These are phyloP conservation scores for Ancistrus triradiatus DNA, from an alignment of 2,113 vertebrate genomes.

Conservation along the genomic window DNA sequence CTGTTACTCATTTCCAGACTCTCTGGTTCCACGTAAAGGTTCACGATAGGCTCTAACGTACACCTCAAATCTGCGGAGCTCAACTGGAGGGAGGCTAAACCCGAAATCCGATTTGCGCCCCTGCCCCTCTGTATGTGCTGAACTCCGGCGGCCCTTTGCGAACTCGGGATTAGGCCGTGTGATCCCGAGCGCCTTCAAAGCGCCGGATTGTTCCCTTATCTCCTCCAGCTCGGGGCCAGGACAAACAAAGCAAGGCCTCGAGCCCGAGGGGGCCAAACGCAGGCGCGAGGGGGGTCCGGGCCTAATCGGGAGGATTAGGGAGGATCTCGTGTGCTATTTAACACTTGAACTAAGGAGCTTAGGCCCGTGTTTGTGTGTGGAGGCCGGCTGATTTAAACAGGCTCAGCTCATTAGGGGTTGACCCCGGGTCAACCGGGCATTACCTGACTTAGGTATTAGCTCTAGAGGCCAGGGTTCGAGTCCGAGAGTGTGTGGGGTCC, in stretches of 20 bases:
- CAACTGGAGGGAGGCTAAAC: constrained; percentile 49
- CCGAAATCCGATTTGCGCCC: constrained; percentile 66
- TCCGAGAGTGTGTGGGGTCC: neutral
- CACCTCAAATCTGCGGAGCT: neutral
- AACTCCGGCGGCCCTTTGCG: constrained; percentile 67
- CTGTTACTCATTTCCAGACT: too few relatives aligned
- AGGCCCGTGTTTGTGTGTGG: constrained; percentile 29
- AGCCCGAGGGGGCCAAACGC: constrained; percentile 53
- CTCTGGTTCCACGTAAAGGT: too few relatives aligned
- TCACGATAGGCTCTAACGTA: too few relatives aligned
- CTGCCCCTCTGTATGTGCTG: constrained; percentile 55
- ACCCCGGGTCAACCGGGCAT: constrained; percentile 67
- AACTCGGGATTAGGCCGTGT: constrained; percentile 68
- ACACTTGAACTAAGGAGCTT: constrained; percentile 49
- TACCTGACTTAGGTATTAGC: too few relatives aligned
- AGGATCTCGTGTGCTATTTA: constrained; percentile 71
- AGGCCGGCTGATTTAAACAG: constrained; percentile 58
- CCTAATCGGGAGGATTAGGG: constrained; percentile 74
- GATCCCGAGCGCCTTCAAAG: constrained; percentile 58
- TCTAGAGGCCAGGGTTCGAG: too few relatives aligned
- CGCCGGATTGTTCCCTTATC: constrained; percentile 49
- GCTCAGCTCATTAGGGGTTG: constrained; percentile 69
- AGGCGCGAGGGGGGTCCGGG: constrained; percentile 54
- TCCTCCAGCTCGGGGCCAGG: constrained; percentile 62
- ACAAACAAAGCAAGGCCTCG: constrained; percentile 69